A percentile compares a stretch with the other conserved stretches of the same genome.
Evolutionary conservation across 64 coral and sea anemone species (phyloP).

Genomic region (Porites lutea): DNA sequence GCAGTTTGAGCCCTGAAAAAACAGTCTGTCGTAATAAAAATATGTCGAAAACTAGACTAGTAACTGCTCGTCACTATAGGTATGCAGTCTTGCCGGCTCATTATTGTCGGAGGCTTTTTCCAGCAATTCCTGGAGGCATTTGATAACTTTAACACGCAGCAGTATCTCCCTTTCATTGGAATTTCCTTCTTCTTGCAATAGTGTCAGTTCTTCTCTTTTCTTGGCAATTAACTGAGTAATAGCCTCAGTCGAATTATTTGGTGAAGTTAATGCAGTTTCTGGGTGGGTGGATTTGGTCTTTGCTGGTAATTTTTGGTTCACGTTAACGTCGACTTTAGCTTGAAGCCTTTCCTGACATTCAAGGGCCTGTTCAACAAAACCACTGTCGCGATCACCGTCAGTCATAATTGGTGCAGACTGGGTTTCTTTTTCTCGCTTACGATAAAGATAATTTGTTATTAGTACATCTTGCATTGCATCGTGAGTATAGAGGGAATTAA

Average conservation of each 20-base stretch:
- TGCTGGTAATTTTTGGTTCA: neutral
- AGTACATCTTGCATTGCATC: conserved; percentile 21
- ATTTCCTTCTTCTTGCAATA: neutral
- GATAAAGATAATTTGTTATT: neutral
- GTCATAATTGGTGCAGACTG: neutral
- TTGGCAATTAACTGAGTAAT: neutral
- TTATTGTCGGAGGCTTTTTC: neutral
- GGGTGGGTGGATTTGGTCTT: neutral
- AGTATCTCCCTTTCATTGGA: conserved; percentile 26
- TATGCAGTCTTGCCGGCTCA: too few relatives aligned
- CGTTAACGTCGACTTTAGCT: neutral
- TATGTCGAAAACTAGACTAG: too few relatives aligned
- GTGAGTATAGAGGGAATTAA: neutral
- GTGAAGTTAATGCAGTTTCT: neutral
- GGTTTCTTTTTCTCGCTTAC: neutral
- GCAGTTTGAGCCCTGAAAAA: too few relatives aligned
- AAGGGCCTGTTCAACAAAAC: neutral
- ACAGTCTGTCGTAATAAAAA: too few relatives aligned
- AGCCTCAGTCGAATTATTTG: neutral
- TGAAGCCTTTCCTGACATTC: neutral
- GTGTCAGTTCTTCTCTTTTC: conserved; percentile 2
- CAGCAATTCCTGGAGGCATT: conserved; percentile 29
- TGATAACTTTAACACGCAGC: conserved; percentile 18
- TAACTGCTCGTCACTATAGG: too few relatives aligned
- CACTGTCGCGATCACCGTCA: neutral